Base-by-base conservation (phyloP, 2,888 invertebrate species). In the Cephalotes varians region DNA sequence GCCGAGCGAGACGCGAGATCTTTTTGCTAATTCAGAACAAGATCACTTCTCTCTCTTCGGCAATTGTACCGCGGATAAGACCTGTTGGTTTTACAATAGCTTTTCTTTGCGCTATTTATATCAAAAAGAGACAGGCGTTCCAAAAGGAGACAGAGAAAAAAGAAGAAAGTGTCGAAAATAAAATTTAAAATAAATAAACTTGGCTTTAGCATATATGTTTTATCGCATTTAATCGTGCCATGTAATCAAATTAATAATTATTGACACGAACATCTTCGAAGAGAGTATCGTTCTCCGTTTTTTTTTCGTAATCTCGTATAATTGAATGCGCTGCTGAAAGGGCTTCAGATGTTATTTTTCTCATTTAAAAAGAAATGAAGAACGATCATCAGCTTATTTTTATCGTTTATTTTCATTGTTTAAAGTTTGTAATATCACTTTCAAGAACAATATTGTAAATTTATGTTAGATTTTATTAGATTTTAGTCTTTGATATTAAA, bases 1-100 rank as follows among this genome's bases (percentile, higher is more conserved):
- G 87, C 83, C 84, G 60, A 31, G 86, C 72, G 82, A 28, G 37
- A 18, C 7, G 44, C 25, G 18, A n/a, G n/a, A n/a, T 12, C 44
- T 54, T 44, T 69, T 44, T 10, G 10, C 15, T 7, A 34, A 28
- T 25, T 44, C 15, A 10, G 44, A 31, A n/a, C 25, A 37, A 76
- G 25, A 40, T 49, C 9, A 25, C 37, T 37, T 49, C 18, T 31
- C 34, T n/a, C 12, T 5, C 65, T 65, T 40, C 37, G 5, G 0
- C 10, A 58, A 18, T 44, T 31, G n/a, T 31, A 21, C 21, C 44
- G 31, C 4, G 9, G 15, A 25, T 62, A 25, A 56, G 37, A 18
- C 6, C 18, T 40, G n/a, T 47, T 47, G 28, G 12, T 40, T 7
- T 40, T 18, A 37, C 10, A n/a, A n/a, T n/a, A n/a, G n/a, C 6